Evolutionary conservation across 30 jellyfish, hydroid and myxozoan species (phyloP).

Genomic region (Phacellophora camtschatica): DNA sequence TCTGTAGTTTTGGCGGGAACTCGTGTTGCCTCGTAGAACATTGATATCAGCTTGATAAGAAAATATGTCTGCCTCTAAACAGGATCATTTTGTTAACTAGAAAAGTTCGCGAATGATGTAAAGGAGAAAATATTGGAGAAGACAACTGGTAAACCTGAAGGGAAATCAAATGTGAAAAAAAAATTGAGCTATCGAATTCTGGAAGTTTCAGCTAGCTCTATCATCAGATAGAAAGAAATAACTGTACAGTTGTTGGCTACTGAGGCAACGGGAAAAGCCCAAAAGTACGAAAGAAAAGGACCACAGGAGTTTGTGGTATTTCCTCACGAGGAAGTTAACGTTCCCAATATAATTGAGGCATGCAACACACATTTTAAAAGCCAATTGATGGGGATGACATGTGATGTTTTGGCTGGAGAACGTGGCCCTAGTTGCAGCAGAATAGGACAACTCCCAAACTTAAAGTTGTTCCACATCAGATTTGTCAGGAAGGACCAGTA

Average conservation of each 20-base stretch:
- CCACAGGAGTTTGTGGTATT: conserved; percentile 44
- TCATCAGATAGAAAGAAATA: conserved; percentile 20
- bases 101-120: background rate
- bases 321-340: conserved; percentile 12
- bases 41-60: too few relatives aligned
- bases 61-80: too few relatives aligned
- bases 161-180: background rate
- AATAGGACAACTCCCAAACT: conserved; percentile 9
- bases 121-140: background rate
- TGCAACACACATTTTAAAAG: conserved; percentile 1
- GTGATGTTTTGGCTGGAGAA: conserved; percentile 41
- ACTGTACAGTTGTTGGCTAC: conserved; percentile 33
- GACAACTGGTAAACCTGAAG: background rate
- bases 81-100: background rate
- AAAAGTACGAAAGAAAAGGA: conserved; percentile 40
- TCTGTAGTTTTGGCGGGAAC: background rate
- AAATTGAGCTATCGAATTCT: too few relatives aligned
- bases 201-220: background rate
- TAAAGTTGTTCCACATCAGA: conserved; percentile 33
- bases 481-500: conserved; percentile 6
- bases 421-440: conserved; percentile 45
- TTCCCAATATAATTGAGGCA: conserved; percentile 11
- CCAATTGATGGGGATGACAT: conserved; percentile 10
- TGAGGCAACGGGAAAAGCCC: conserved; percentile 57
- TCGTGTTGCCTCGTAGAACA: too few relatives aligned